Percentiles rank a stretch among this genome's conserved stretches.
These are phyloP conservation scores for Odontamblyopus lacepedii DNA, from an alignment of 2,797 vertebrate species.

Conservation along the genomic window DNA sequence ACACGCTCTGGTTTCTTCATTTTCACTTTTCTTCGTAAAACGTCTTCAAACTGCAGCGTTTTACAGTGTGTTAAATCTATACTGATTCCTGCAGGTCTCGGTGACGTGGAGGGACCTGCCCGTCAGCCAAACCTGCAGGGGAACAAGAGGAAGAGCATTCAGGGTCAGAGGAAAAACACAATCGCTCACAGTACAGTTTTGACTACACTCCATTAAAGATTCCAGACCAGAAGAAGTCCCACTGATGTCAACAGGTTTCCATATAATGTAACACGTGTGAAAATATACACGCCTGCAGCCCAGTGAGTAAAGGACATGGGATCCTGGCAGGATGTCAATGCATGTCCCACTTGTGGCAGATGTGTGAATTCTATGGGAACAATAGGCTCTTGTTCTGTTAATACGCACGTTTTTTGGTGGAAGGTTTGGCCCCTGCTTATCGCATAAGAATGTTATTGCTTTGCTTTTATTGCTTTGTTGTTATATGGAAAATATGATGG, in stretches of 20 bases:
- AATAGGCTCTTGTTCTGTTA: neutral
- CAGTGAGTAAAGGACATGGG: neutral
- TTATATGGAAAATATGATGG: no score
- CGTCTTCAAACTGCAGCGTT: neutral
- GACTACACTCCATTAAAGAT: slow-evolving; percentile 18
- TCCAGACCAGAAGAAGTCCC: slow-evolving; percentile 15
- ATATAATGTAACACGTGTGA: neutral
- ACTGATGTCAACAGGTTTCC: slow-evolving; percentile 30
- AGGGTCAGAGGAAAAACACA: slow-evolving; percentile 19
- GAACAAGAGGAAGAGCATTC: slow-evolving; percentile 8
- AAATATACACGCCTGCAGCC: neutral
- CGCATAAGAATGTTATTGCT: no score
- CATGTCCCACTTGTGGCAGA: slow-evolving; percentile 1
- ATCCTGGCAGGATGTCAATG: neutral
- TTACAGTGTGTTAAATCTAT: neutral
- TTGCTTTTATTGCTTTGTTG: no score
- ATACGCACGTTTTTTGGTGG: no score
- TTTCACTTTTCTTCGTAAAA: neutral
- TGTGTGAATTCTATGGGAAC: neutral
- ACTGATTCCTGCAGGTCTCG: neutral
- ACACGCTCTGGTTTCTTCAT: neutral
- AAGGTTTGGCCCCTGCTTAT: no score
- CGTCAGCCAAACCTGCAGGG: slow-evolving; percentile 16
- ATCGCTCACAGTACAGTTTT: slow-evolving; percentile 3
- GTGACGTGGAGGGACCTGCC: neutral